A percentile compares a stretch with the other conserved stretches of the same genome.
Evolutionary conservation across 2,797 vertebrate species (phyloP).

Genomic region (Cyclura pinguis): DNA sequence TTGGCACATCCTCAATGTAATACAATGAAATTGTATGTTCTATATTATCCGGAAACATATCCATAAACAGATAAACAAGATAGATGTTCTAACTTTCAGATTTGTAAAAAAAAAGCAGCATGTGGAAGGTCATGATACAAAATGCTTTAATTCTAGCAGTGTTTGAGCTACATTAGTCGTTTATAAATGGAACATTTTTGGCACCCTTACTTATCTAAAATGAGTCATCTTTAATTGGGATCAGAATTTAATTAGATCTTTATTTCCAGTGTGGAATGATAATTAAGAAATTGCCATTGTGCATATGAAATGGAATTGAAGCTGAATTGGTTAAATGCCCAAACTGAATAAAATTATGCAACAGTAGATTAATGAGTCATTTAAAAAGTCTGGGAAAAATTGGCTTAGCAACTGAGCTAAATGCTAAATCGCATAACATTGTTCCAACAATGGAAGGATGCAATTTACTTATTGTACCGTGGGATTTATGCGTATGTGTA

Average conservation of each 20-base stretch:
- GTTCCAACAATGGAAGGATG: neutral
- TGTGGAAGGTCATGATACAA: neutral
- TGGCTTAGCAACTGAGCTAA: slow-evolving; percentile 36
- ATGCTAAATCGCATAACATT: slow-evolving; percentile 42
- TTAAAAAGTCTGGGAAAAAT: slow-evolving; percentile 21
- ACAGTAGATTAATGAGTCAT: slow-evolving; percentile 41
- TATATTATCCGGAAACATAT: neutral
- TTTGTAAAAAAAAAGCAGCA: neutral
- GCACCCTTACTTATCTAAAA: slow-evolving; percentile 26
- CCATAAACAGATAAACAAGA: neutral
- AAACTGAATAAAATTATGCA: slow-evolving; percentile 44
- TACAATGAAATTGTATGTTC: neutral
- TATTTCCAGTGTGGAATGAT: slow-evolving; percentile 31
- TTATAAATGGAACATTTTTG: neutral
- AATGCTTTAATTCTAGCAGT: neutral
- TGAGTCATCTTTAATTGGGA: slow-evolving; percentile 36
- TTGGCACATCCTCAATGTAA: neutral
- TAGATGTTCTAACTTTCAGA: neutral
- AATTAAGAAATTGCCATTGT: slow-evolving; percentile 51
- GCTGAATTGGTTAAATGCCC: slow-evolving; percentile 40
- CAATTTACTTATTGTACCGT: slow-evolving; percentile 27
- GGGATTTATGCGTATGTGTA: neutral
- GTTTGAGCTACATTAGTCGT: neutral
- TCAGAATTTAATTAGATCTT: slow-evolving; percentile 52
- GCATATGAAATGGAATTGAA: slow-evolving; percentile 45